phyloP scores from a whole-genome alignment of 2,797 vertebrate genomes.

The Peromyscus aztecus region DNA sequence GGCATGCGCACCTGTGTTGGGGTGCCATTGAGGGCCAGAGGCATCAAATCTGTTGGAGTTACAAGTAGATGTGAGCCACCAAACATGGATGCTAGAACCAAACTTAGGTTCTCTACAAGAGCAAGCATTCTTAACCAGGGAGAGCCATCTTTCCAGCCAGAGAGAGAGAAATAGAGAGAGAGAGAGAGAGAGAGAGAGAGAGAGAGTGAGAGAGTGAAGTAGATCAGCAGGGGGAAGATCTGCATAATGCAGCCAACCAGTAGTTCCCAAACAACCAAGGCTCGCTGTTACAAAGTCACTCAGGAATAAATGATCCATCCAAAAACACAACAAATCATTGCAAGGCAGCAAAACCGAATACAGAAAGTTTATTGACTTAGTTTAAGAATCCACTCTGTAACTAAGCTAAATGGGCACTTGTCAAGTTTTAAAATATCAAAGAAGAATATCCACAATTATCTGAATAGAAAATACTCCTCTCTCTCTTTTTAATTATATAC shows the following conservation, averaged over 20 bases:
- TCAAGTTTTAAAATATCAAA: conserved; percentile 64
- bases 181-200: too few species aligned
- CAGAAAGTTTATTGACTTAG: conserved; percentile 47
- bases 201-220: neutral
- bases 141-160: neutral
- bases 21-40: neutral
- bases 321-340: conserved; percentile 44
- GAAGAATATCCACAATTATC: conserved; percentile 59
- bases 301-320: conserved; percentile 15
- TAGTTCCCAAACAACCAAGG: conserved; percentile 63
- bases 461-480: conserved; percentile 37
- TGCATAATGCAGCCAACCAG: conserved; percentile 38
- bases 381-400: conserved; percentile 39
- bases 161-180: too few species aligned
- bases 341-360: neutral
- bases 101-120: neutral
- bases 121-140: neutral
- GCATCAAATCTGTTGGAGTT: neutral
- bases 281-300: conserved; percentile 2
- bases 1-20: neutral
- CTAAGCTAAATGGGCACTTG: conserved; percentile 42
- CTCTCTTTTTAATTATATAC: conserved; percentile 64
- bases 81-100: neutral
- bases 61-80: neutral
- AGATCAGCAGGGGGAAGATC: conserved; percentile 50